Evolutionary conservation across 37 sponge, comb jelly and placozoan genomes (phyloP).

Genomic region (Ianthella basta): DNA sequence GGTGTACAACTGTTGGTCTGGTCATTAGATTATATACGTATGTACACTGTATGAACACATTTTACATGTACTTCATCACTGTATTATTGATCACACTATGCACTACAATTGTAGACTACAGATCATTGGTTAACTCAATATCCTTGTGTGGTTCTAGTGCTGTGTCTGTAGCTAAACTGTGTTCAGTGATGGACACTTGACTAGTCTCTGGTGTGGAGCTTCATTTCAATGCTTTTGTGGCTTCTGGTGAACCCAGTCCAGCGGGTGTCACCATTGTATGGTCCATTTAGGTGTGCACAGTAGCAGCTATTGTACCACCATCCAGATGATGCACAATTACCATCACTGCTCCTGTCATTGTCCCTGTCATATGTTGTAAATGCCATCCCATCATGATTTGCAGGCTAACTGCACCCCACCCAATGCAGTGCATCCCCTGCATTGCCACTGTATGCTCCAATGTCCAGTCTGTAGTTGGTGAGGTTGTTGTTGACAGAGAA

Average conservation of each 20-base stretch:
- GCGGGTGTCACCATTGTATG: background rate
- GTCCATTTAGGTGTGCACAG: conserved; percentile 4
- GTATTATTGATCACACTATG: no score
- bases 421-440: conserved; percentile 7
- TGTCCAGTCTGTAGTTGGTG: conserved; percentile 35
- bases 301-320: conserved; percentile 29
- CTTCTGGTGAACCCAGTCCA: background rate
- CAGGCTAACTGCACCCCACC: background rate
- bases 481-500: conserved; percentile 21
- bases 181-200: background rate
- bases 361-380: conserved; percentile 30
- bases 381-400: conserved; percentile 8
- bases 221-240: conserved; percentile 7
- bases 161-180: no score
- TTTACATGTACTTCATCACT: no score
- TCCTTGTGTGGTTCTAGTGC: no score
- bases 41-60: no score
- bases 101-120: no score
- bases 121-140: no score
- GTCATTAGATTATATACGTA: no score
- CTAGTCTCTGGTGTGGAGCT: conserved; percentile 22
- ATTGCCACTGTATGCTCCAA: conserved; percentile 31
- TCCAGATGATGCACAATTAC: background rate
- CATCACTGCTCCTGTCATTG: conserved; percentile 4
- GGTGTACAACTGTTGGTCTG: no score